Evolutionary conservation across 2,888 invertebrate genomes (phyloP), one percentile per base, ranked within the genome.

Genomic region (Agriopis aurantiaria): DNA sequence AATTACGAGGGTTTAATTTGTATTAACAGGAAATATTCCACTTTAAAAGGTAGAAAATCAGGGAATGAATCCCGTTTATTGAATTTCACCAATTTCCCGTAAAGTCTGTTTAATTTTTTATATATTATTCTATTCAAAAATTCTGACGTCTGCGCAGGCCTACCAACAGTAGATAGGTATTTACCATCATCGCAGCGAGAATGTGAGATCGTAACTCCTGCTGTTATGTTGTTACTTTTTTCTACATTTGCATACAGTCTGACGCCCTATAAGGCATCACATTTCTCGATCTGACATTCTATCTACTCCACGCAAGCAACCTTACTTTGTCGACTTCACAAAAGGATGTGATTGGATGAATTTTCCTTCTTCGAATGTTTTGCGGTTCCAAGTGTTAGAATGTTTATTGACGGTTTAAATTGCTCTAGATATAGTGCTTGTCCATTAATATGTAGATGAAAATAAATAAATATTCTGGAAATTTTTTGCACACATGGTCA

Each of bases 241-340:
- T 23, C 49, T 45, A 33, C 33, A 62, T 67, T 67, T 67, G 61
- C 61, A 61, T 67, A 61, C 61, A 60, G 55, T n/a, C 17, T 9
- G 60, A n/a, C 33, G 10, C 61, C 56, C 8, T 56, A 66, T 49
- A 56, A 33, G 56, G 67, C 11, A 8, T 14, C 43, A 48, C 49
- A 57, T 51, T 57, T 67, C 61, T 56, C 60, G 46, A 11, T 11
- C 11, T 14, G 33, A 33, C 49, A 56, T 59, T 46, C 40, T 23
- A 8, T 14, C 41, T 17, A 41, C 8, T 3, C 55, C 9, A 33
- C 14, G 23, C 10, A 9, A 12, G 4, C 8, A 12, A 11, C 23
- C 41, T 8, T 55, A 40, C 40, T 55, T n/a, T 17, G 5, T 10
- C 17, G 17, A 46, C 12, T 46, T 46, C 23, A 33, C 58, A n/a